phyloP scores from a whole-genome alignment of 2,797 vertebrate genomes.

The Florisuga fusca region DNA sequence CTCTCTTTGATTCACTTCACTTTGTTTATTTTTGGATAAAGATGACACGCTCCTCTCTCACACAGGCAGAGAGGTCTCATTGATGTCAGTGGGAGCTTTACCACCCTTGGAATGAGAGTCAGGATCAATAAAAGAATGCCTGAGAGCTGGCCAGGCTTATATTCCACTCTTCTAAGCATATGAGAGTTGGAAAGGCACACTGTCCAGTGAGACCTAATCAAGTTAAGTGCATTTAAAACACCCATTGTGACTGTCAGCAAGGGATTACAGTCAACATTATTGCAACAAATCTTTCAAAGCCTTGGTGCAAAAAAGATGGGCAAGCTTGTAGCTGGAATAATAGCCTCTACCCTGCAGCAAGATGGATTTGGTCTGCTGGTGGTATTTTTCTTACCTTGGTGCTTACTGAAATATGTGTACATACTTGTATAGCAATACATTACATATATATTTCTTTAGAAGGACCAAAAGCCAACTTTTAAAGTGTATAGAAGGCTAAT shows the following conservation, averaged over 20 bases:
- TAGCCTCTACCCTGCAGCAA: background rate
- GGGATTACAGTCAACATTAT: background rate
- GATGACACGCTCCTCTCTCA: background rate
- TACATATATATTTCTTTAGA: background rate
- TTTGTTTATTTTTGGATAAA: constrained; percentile 19
- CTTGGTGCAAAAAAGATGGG: background rate
- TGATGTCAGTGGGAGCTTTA: background rate
- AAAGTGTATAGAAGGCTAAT: fast-evolving
- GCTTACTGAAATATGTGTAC: background rate
- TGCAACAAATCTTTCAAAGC: background rate
- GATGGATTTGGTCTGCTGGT: background rate
- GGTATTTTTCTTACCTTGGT: background rate
- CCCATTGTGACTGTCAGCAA: background rate
- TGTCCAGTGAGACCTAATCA: background rate
- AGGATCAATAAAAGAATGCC: background rate
- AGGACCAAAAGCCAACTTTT: background rate
- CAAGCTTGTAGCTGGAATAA: background rate
- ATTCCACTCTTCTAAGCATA: background rate
- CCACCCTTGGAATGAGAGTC: background rate
- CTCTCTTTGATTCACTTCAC: background rate
- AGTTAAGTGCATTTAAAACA: constrained; percentile 28
- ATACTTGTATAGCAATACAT: fast-evolving
- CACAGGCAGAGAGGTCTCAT: background rate
- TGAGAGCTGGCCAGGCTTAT: background rate
- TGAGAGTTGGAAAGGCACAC: background rate